Conservation (phyloP, 2,797 vertebrate genomes). For the Poeciliopsis turneri region DNA sequence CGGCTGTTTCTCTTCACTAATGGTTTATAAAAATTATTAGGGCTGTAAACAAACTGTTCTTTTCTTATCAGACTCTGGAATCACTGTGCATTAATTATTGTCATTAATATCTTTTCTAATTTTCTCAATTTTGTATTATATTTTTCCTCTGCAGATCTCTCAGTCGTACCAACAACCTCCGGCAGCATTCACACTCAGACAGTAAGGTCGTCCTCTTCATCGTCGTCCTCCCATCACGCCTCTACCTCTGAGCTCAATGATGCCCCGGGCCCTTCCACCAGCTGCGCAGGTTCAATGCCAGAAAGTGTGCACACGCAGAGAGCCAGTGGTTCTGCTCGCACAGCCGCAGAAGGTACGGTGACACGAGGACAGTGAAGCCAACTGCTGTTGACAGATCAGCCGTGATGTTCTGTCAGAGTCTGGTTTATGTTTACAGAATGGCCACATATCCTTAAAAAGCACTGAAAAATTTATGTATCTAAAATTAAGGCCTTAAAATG, state of each 20-base stretch:
- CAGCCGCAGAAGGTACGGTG: slow-evolving; percentile 86
- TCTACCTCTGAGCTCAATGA: slow-evolving; percentile 96
- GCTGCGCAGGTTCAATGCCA: slow-evolving; percentile 84
- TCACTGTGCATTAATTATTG: slow-evolving; percentile 1
- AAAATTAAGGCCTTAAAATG: no score
- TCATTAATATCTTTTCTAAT: not conserved
- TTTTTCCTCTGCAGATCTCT: slow-evolving; percentile 82
- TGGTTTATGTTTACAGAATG: not conserved
- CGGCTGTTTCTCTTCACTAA: not conserved
- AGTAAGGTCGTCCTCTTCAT: slow-evolving; percentile 86
- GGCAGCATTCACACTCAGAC: slow-evolving; percentile 86
- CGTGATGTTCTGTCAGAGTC: not conserved
- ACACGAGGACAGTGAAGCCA: slow-evolving; percentile 15
- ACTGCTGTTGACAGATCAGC: slow-evolving; percentile 8
- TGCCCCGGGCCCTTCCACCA: slow-evolving; percentile 84
- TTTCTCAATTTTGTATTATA: not conserved
- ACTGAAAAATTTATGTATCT: no score
- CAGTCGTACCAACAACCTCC: slow-evolving; percentile 94
- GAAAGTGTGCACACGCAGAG: slow-evolving; percentile 81
- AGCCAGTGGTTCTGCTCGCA: slow-evolving; percentile 80
- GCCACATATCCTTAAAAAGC: no score
- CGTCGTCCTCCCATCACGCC: slow-evolving; percentile 87
- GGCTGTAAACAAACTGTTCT: not conserved
- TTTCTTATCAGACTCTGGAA: not conserved
- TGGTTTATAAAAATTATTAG: not conserved